Percentiles rank a stretch among this genome's conserved stretches.
Conservation (phyloP, 2,888 invertebrate species). For the Calliphora vomitoria region DNA sequence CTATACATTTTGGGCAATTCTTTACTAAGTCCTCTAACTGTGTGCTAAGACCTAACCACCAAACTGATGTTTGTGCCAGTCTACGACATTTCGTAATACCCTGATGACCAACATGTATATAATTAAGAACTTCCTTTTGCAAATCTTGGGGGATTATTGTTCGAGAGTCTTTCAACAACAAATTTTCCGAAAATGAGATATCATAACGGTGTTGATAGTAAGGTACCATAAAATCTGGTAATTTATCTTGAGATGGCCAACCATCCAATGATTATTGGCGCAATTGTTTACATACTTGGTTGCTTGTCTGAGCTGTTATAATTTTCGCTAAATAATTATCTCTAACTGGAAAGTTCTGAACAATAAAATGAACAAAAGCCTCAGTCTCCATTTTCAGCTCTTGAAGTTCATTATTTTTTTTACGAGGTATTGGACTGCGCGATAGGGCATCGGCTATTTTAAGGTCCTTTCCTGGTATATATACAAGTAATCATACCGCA, state of each 20-base stretch:
- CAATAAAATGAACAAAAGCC: constrained; percentile 50
- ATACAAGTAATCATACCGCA: constrained; percentile 40
- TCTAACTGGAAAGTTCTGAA: constrained; percentile 40
- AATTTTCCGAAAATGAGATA: constrained; percentile 49
- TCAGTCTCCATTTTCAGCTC: constrained; percentile 37
- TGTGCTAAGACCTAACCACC: constrained; percentile 56
- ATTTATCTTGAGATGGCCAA: constrained; percentile 46
- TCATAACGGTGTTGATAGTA: constrained; percentile 56
- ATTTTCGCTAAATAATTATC: constrained; percentile 42
- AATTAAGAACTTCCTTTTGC: constrained; percentile 24
- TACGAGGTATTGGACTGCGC: constrained; percentile 27
- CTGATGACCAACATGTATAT: constrained; percentile 40
- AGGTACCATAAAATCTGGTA: constrained; percentile 51
- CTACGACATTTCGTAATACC: constrained; percentile 58
- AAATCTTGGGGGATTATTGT: constrained; percentile 46
- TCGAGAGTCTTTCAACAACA: constrained; percentile 44
- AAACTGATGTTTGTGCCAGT: constrained; percentile 53
- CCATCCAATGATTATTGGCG: constrained; percentile 40
- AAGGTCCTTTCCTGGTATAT: constrained; percentile 43
- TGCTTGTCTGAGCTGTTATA: constrained; percentile 24
- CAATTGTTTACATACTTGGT: constrained; percentile 22
- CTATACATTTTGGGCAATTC: constrained; percentile 44
- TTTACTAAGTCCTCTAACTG: constrained; percentile 47
- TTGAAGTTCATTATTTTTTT: not conserved
- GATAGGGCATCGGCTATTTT: constrained; percentile 47